These are phyloP conservation scores for Tretioscincus oriximinensis DNA, from an alignment of 2,113 vertebrate genomes.

Conservation along the genomic window DNA sequence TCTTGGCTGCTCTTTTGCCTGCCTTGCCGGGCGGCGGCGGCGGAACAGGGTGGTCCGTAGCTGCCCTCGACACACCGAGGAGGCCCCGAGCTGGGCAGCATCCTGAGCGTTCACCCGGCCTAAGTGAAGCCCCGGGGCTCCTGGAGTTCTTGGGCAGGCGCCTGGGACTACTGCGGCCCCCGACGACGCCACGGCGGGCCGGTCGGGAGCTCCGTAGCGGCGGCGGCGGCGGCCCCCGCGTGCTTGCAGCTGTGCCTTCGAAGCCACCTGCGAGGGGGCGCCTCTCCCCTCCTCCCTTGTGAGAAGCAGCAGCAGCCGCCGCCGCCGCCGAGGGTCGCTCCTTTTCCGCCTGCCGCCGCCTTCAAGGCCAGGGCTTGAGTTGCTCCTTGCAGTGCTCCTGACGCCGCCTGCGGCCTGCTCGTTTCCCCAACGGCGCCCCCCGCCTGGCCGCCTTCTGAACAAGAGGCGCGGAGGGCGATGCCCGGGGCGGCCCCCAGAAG, in stretches of 20 bases:
- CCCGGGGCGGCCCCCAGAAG: conserved; percentile 1
- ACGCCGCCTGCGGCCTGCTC: no score
- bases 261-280: no score
- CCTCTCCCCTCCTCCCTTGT: background rate
- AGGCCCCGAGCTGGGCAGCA: background rate
- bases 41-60: background rate
- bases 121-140: no score
- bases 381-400: background rate
- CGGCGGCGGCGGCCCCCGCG: background rate
- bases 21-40: background rate
- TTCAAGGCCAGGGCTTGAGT: background rate
- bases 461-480: conserved; percentile 14
- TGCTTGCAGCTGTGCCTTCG: background rate
- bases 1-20: background rate
- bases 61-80: background rate
- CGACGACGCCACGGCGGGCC: background rate
- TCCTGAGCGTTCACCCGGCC: no score
- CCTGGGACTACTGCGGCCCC: background rate
- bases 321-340: background rate
- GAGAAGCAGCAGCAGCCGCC: background rate
- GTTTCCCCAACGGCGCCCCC: background rate
- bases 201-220: no score
- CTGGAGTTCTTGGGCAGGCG: background rate
- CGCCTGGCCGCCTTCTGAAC: background rate
- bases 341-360: background rate